Conservation (phyloP, 1,140 invertebrate species). For the Pseudomyrmex concolor region DNA sequence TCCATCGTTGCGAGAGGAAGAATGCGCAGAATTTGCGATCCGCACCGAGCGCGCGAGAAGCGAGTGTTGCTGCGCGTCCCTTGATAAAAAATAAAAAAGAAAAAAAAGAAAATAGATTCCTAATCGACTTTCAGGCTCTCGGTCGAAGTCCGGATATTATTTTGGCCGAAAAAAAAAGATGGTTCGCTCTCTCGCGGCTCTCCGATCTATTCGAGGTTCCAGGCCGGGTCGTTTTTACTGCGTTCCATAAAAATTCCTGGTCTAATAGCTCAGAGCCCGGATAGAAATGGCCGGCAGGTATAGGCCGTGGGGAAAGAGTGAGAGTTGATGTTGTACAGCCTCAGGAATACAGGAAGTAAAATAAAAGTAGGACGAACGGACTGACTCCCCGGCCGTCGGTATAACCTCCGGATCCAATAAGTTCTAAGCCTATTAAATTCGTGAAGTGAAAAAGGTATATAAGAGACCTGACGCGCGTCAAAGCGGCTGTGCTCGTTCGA, state of each 20-base stretch:
- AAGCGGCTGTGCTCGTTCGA: conserved; percentile 15
- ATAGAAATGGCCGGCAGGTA: neutral
- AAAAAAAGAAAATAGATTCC: conserved; percentile 29
- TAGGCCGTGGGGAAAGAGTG: neutral
- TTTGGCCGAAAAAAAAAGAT: neutral
- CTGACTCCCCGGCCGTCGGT: conserved; percentile 48
- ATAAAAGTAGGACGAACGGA: conserved; percentile 33
- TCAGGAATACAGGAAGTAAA: conserved; percentile 20
- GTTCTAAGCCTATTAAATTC: conserved; percentile 83
- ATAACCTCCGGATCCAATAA: conserved; percentile 81
- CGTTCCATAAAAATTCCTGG: conserved; percentile 81
- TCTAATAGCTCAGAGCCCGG: conserved; percentile 76
- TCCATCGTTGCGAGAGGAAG: conserved; percentile 13
- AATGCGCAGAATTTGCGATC: conserved; percentile 49
- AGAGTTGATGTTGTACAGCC: conserved; percentile 8
- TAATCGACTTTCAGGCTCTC: conserved; percentile 25
- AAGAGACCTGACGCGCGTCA: conserved; percentile 63
- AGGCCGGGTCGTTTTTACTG: conserved; percentile 77
- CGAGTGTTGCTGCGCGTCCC: too few relatives aligned
- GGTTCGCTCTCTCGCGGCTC: neutral
- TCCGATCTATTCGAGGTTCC: conserved; percentile 27
- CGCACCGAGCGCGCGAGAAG: too few relatives aligned
- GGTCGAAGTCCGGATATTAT: conserved; percentile 20
- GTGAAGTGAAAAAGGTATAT: conserved; percentile 82
- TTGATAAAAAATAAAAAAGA: too few relatives aligned